Evolutionary conservation across 2,113 vertebrate species (phyloP).

Genomic region (Poeciliopsis prolifica): DNA sequence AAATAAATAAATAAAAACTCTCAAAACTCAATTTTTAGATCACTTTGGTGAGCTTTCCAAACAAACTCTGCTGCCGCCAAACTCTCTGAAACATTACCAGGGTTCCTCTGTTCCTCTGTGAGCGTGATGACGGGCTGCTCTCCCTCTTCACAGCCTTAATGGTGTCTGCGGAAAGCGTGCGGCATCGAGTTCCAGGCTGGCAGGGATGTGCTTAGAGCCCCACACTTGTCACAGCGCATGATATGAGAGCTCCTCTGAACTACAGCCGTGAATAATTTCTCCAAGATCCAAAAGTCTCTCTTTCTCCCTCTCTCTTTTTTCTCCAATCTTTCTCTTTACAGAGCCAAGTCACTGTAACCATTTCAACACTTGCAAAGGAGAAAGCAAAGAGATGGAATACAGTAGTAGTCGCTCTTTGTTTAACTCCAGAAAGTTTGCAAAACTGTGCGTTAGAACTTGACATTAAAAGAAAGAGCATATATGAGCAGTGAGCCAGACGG

Average conservation of each 20-base stretch:
- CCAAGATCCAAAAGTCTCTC: slow-evolving; percentile 65
- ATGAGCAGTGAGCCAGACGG: slow-evolving; percentile 45
- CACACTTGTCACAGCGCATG: slow-evolving; percentile 75
- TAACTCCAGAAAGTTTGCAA: slow-evolving; percentile 75
- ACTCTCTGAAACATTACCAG: slow-evolving; percentile 53
- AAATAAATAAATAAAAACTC: slow-evolving; percentile 20
- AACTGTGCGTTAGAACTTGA: slow-evolving; percentile 66
- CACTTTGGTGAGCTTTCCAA: slow-evolving; percentile 68
- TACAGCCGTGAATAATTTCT: slow-evolving; percentile 74
- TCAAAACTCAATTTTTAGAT: slow-evolving; percentile 60
- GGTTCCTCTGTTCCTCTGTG: slow-evolving; percentile 55
- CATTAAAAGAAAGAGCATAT: slow-evolving; percentile 60
- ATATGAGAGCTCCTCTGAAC: slow-evolving; percentile 70
- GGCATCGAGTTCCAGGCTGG: slow-evolving; percentile 56
- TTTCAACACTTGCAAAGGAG: slow-evolving; percentile 73
- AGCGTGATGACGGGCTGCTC: slow-evolving; percentile 51
- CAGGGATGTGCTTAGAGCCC: slow-evolving; percentile 64
- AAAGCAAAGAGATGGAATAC: slow-evolving; percentile 68
- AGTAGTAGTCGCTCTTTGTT: slow-evolving; percentile 70
- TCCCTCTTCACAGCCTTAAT: slow-evolving; percentile 70
- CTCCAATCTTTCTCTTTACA: slow-evolving; percentile 51
- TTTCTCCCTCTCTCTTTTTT: slow-evolving; percentile 36
- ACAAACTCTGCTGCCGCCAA: slow-evolving; percentile 61
- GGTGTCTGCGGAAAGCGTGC: slow-evolving; percentile 64
- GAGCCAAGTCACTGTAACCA: slow-evolving; percentile 70